A percentile compares a stretch with the other conserved stretches of the same genome.
These are phyloP conservation scores for Eulemur rufifrons DNA, from an alignment of 2,113 vertebrate species.

Conservation along the genomic window DNA sequence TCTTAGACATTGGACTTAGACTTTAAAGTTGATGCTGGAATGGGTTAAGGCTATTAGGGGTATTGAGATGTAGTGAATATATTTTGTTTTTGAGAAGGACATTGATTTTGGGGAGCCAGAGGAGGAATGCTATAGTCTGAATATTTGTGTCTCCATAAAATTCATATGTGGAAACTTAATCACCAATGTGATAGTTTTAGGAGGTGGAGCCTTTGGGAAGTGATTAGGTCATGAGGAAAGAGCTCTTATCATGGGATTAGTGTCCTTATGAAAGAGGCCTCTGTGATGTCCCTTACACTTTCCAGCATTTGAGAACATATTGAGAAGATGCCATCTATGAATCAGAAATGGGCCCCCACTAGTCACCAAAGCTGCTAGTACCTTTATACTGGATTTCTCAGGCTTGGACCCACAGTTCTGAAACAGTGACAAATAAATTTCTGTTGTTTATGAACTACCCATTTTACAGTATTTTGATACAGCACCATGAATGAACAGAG, in stretches of 20 bases:
- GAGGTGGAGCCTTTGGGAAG: neutral
- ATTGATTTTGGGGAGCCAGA: neutral
- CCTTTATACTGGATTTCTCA: neutral
- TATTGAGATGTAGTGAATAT: neutral
- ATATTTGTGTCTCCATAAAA: neutral
- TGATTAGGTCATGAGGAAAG: neutral
- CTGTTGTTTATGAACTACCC: neutral
- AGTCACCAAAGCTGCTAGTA: neutral
- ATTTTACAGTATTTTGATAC: neutral
- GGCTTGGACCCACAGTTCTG: neutral
- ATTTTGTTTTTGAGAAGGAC: neutral
- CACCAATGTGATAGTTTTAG: neutral
- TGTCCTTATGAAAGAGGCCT: neutral
- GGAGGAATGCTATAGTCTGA: neutral
- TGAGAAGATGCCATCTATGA: neutral
- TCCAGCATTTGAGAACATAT: neutral
- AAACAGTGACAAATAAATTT: neutral
- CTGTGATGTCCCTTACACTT: too few relatives aligned
- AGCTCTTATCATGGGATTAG: neutral
- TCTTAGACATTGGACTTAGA: neutral
- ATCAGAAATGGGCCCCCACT: too few relatives aligned
- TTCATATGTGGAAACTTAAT: neutral
- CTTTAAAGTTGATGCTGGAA: neutral
- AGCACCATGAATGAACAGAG: neutral
- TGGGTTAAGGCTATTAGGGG: neutral